Evolutionary conservation across 1,140 invertebrate species (phyloP).

Genomic region (Neodiprion fabricii): DNA sequence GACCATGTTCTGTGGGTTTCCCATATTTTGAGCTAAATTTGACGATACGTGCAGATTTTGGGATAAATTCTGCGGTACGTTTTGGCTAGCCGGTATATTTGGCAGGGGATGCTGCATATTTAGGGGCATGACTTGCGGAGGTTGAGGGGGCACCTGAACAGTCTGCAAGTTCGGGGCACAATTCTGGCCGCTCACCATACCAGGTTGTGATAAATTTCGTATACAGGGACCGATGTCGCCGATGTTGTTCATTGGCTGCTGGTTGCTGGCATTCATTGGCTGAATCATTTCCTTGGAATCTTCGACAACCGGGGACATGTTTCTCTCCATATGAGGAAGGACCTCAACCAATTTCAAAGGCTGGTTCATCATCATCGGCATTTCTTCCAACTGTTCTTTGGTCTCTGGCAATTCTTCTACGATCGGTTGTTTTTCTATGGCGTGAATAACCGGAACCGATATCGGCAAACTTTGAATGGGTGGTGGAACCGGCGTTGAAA

Average conservation of each 20-base stretch:
- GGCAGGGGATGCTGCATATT: constrained; percentile 54
- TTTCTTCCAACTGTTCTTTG: constrained; percentile 50
- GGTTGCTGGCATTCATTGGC: constrained; percentile 28
- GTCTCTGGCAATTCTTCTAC: constrained; percentile 43
- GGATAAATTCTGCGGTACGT: constrained; percentile 54
- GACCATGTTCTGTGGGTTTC: constrained; percentile 44
- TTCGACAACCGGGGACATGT: constrained; percentile 38
- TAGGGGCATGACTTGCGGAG: constrained; percentile 41
- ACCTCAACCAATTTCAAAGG: constrained; percentile 51
- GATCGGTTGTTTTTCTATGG: constrained; percentile 50
- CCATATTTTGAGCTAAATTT: not conserved
- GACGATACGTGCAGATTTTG: constrained; percentile 32
- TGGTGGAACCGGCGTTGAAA: not conserved
- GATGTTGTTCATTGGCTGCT: constrained; percentile 37
- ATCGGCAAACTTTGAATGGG: constrained; percentile 51
- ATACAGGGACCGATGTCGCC: constrained; percentile 47
- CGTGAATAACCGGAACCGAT: constrained; percentile 56
- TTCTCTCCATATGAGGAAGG: constrained; percentile 42
- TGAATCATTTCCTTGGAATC: constrained; percentile 21
- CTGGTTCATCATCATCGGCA: constrained; percentile 39
- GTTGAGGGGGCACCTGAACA: constrained; percentile 43
- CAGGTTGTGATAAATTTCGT: constrained; percentile 51
- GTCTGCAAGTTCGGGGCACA: constrained; percentile 34
- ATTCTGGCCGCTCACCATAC: not conserved
- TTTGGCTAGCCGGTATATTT: constrained; percentile 49